phyloP scores from a whole-genome alignment of 2,888 invertebrate genomes.

The Ceriagrion tenellum region DNA sequence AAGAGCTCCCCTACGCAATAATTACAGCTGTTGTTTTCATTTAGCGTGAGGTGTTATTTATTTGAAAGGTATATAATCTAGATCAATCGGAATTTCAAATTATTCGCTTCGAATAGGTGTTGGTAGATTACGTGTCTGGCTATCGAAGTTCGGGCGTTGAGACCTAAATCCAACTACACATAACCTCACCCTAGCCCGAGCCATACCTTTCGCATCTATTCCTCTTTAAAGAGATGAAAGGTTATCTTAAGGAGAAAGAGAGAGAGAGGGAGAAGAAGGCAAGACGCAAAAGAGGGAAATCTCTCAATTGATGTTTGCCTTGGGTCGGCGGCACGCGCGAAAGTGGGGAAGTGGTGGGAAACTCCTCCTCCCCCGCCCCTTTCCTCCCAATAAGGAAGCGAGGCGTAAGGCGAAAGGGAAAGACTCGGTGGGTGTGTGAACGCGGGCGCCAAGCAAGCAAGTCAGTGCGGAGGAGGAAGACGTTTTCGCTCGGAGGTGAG shows the following conservation, averaged over 20 bases:
- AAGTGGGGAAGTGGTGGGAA: not conserved
- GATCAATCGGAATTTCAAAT: too few species aligned
- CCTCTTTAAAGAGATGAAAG: conserved; percentile 37
- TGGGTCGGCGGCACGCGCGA: not conserved
- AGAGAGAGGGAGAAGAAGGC: not conserved
- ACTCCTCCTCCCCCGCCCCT: not conserved
- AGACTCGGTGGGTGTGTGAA: not conserved
- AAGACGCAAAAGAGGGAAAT: not conserved
- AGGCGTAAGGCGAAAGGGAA: too few species aligned
- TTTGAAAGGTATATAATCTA: too few species aligned
- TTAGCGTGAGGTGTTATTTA: too few species aligned
- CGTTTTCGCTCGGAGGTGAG: not conserved
- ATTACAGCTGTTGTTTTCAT: too few species aligned
- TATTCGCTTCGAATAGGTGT: too few species aligned
- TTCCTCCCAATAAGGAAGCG: too few species aligned
- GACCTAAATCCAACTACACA: too few species aligned
- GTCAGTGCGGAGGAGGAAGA: not conserved
- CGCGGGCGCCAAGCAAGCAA: not conserved
- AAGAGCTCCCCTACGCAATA: too few species aligned
- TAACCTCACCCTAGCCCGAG: not conserved
- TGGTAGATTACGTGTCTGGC: too few species aligned
- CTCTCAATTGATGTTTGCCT: conserved; percentile 48
- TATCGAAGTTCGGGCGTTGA: too few species aligned
- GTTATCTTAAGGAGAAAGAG: not conserved
- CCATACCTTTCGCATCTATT: conserved; percentile 17